phyloP scores from a whole-genome alignment of 2,797 vertebrate species.

The Acipenser oxyrinchus region DNA sequence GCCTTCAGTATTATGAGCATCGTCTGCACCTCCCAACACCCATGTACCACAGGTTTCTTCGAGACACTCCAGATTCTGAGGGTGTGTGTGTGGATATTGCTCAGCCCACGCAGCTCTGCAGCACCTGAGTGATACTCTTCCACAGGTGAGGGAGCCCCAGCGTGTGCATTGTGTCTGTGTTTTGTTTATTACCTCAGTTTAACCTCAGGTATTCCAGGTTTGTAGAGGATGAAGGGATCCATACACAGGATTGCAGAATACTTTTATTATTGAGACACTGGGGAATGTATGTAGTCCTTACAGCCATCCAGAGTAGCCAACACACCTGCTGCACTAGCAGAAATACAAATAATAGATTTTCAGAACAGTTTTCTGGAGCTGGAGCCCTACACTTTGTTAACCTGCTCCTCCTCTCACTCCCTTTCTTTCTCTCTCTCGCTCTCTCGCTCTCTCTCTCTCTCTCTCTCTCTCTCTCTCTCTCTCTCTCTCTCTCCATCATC shows the following conservation, averaged over 20 bases:
- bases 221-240: too few species aligned
- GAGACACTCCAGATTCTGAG: constrained; percentile 44
- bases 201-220: too few species aligned
- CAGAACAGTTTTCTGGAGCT: not conserved
- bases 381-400: not conserved
- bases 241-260: too few species aligned
- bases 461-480: constrained; percentile 17
- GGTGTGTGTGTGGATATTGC: constrained; percentile 42
- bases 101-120: constrained; percentile 29
- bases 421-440: not conserved
- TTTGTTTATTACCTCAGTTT: not conserved
- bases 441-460: constrained; percentile 1
- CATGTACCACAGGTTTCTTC: constrained; percentile 48
- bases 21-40: constrained; percentile 33
- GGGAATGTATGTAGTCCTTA: too few species aligned
- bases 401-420: not conserved
- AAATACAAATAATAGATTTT: too few species aligned
- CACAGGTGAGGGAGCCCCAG: constrained; percentile 21
- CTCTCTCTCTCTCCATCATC: constrained; percentile 22
- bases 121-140: constrained; percentile 49
- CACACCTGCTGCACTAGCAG: too few species aligned
- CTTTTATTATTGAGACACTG: too few species aligned
- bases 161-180: not conserved
- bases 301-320: too few species aligned
- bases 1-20: constrained; percentile 53